These are phyloP conservation scores for Dreissena rostriformis DNA, from an alignment of 1,140 invertebrate genomes.

Conservation along the genomic window DNA sequence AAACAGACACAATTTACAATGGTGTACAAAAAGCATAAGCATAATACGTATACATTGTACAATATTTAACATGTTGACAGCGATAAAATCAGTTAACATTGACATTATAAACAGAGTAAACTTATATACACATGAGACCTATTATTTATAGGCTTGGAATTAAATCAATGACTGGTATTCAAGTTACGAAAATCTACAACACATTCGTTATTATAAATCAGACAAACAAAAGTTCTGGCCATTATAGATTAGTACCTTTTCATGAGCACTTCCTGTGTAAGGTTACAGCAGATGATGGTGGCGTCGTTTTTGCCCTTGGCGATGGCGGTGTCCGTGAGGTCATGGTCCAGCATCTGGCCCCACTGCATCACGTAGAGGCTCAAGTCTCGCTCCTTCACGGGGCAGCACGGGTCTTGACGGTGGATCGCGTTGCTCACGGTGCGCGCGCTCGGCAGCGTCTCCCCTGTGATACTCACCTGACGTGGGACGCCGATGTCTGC, in stretches of 20 bases:
- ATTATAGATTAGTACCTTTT: conserved; percentile 16
- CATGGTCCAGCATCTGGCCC: conserved; percentile 60
- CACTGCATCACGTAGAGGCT: conserved; percentile 51
- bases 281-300: conserved; percentile 53
- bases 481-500: conserved; percentile 45
- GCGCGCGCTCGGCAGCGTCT: conserved; percentile 53
- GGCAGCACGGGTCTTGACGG: conserved; percentile 51
- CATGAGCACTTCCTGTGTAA: conserved; percentile 30
- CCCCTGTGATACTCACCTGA: conserved; percentile 51
- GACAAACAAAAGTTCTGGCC: no score
- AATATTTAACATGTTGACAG: no score
- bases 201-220: no score
- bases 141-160: no score
- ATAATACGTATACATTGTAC: no score
- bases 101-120: no score
- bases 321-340: conserved; percentile 52
- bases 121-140: no score
- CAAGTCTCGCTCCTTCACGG: conserved; percentile 37
- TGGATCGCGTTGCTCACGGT: conserved; percentile 50
- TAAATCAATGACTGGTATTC: no score
- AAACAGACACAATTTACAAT: no score
- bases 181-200: no score
- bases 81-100: no score
- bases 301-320: conserved; percentile 71
- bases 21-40: no score